A percentile compares a stretch with the other conserved stretches of the same genome.
phyloP scores from a whole-genome alignment of 1,140 invertebrate species.

The Mercenaria mercenaria region DNA sequence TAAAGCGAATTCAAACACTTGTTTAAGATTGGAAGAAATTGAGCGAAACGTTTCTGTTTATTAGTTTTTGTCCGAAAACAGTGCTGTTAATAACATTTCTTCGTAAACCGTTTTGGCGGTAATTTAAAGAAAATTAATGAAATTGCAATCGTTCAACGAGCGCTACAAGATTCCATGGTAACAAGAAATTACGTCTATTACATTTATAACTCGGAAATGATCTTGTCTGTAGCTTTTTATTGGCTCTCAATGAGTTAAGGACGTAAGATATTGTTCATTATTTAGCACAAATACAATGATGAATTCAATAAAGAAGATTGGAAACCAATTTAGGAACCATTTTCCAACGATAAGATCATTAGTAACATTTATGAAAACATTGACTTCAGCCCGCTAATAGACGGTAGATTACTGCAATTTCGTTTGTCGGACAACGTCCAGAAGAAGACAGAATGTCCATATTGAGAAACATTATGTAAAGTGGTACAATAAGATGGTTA shows the following conservation, averaged over 20 bases:
- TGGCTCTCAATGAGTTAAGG: constrained; percentile 49
- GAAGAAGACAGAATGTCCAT: no score
- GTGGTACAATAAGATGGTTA: no score
- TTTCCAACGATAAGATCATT: background rate
- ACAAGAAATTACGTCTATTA: constrained; percentile 30
- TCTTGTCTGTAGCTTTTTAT: constrained; percentile 46
- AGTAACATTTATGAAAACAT: background rate
- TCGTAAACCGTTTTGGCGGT: constrained; percentile 33
- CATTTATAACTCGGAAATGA: constrained; percentile 21
- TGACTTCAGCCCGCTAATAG: background rate
- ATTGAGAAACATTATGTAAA: no score
- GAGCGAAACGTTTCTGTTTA: constrained; percentile 42
- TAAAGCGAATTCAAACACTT: constrained; percentile 56
- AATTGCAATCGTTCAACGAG: constrained; percentile 16
- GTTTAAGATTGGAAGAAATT: constrained; percentile 46
- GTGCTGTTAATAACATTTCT: constrained; percentile 47
- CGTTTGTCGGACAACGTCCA: no score
- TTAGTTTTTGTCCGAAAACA: constrained; percentile 61
- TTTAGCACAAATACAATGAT: constrained; percentile 41
- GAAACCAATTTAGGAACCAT: background rate
- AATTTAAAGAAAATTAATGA: constrained; percentile 59
- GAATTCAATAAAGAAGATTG: background rate
- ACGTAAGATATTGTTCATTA: constrained; percentile 47
- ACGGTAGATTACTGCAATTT: background rate
- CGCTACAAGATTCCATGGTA: constrained; percentile 1